A percentile compares a stretch with the other conserved stretches of the same genome.
Conservation (phyloP, 2,888 invertebrate species). For the Lacanobia wlatinum region DNA sequence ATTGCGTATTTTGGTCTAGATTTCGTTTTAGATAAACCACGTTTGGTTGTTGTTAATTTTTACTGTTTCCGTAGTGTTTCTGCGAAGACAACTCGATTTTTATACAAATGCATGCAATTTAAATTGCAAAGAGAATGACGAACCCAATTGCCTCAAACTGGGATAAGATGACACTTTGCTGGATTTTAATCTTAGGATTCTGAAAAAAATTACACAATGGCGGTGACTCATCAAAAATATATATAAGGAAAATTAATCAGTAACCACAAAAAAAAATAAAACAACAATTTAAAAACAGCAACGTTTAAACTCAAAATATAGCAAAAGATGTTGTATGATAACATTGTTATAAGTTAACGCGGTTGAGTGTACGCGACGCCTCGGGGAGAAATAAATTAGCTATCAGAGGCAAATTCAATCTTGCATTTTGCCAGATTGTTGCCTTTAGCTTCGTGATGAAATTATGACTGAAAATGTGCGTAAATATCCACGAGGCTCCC, state of each 20-base stretch:
- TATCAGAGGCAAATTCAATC: constrained; percentile 87
- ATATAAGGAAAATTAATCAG: too few relatives aligned
- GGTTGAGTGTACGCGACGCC: constrained; percentile 71
- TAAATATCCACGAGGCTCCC: constrained; percentile 50
- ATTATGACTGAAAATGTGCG: constrained; percentile 70
- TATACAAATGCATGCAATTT: background rate
- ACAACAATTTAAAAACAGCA: constrained; percentile 5
- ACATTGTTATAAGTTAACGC: constrained; percentile 66
- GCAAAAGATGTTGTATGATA: constrained; percentile 48
- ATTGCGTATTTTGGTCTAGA: constrained; percentile 37
- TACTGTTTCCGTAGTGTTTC: background rate
- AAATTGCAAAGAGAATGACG: background rate
- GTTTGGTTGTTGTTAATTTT: constrained; percentile 13
- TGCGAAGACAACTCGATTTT: background rate
- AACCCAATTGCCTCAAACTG: too few relatives aligned
- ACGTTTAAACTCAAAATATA: constrained; percentile 34
- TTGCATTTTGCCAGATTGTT: constrained; percentile 83
- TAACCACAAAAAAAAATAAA: background rate
- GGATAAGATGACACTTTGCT: too few relatives aligned
- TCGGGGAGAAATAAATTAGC: constrained; percentile 87
- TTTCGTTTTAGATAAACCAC: constrained; percentile 29
- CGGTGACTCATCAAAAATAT: too few relatives aligned
- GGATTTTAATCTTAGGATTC: too few relatives aligned
- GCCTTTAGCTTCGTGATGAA: constrained; percentile 71
- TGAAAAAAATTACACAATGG: too few relatives aligned